A percentile compares a stretch with the other conserved stretches of the same genome.
Evolutionary conservation across 2,797 vertebrate species (phyloP).

Genomic region (Notolabrus celidotus): DNA sequence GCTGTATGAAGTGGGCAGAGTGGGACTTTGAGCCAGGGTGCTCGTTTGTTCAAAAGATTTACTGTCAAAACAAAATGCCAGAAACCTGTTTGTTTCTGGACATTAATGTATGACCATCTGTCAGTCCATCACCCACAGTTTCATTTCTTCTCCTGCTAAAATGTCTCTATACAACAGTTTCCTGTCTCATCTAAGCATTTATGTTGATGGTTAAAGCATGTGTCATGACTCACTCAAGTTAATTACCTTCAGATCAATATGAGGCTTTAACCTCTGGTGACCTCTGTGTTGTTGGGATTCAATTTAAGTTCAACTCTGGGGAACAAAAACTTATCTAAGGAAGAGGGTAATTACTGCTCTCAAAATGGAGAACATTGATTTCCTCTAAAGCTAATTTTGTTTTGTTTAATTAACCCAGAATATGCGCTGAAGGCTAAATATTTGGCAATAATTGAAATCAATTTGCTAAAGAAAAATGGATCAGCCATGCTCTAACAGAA

Average conservation of each 20-base stretch:
- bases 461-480: not conserved
- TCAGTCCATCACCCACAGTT: not conserved
- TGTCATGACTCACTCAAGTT: slow-evolving; percentile 55
- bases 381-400: slow-evolving; percentile 27
- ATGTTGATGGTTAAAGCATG: slow-evolving; percentile 54
- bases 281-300: slow-evolving; percentile 62
- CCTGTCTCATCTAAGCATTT: slow-evolving; percentile 19
- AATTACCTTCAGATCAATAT: slow-evolving; percentile 76
- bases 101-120: slow-evolving; percentile 3
- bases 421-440: slow-evolving; percentile 27
- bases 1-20: slow-evolving; percentile 12
- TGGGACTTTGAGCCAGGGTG: slow-evolving; percentile 19
- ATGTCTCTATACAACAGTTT: slow-evolving; percentile 10
- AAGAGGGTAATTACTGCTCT: slow-evolving; percentile 63
- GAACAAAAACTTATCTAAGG: slow-evolving; percentile 44
- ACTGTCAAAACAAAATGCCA: slow-evolving; percentile 8
- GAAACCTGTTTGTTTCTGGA: slow-evolving; percentile 6
- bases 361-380: slow-evolving; percentile 65
- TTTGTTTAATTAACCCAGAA: slow-evolving; percentile 48
- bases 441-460: not conserved
- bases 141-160: slow-evolving; percentile 1
- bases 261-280: slow-evolving; percentile 71
- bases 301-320: slow-evolving; percentile 54
- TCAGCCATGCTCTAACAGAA: not conserved
- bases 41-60: slow-evolving; percentile 18